Evolutionary conservation across 1,140 invertebrate genomes (phyloP).

Genomic region (Cotesia vestalis): DNA sequence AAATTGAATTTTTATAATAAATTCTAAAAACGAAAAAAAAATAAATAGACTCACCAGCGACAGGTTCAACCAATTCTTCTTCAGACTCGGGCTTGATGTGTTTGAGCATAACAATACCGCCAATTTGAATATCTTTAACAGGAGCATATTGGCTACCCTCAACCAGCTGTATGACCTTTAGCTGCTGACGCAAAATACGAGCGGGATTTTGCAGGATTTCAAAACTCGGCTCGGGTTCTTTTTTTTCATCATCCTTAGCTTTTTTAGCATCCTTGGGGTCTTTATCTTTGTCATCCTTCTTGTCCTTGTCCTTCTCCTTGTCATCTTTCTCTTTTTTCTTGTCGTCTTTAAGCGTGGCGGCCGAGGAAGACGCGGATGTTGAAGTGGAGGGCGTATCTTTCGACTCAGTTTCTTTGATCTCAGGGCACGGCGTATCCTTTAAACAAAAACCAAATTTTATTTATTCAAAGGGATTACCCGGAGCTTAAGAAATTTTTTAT

Average conservation of each 20-base stretch:
- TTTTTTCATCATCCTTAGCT: slow-evolving; percentile 68
- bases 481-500: slow-evolving; percentile 34
- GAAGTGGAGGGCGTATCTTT: slow-evolving; percentile 35
- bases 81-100: slow-evolving; percentile 77
- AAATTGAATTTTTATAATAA: slow-evolving; percentile 5
- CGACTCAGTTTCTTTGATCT: slow-evolving; percentile 49
- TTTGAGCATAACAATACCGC: slow-evolving; percentile 95
- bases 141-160: slow-evolving; percentile 85
- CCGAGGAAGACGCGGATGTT: background rate
- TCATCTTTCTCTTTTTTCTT: slow-evolving; percentile 62
- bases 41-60: slow-evolving; percentile 70
- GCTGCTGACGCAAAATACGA: slow-evolving; percentile 90
- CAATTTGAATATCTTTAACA: slow-evolving; percentile 91
- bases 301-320: slow-evolving; percentile 70
- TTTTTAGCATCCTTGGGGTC: slow-evolving; percentile 62
- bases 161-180: slow-evolving; percentile 85
- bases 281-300: slow-evolving; percentile 67
- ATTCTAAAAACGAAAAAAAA: slow-evolving; percentile 16
- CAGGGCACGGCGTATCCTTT: slow-evolving; percentile 46
- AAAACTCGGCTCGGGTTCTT: slow-evolving; percentile 87
- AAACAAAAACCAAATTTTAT: too few relatives aligned
- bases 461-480: background rate
- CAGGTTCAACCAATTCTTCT: slow-evolving; percentile 92
- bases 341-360: slow-evolving; percentile 60
- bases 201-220: slow-evolving; percentile 95